phyloP scores from a whole-genome alignment of 2,888 invertebrate genomes.

The Anthrax anthrax region DNA sequence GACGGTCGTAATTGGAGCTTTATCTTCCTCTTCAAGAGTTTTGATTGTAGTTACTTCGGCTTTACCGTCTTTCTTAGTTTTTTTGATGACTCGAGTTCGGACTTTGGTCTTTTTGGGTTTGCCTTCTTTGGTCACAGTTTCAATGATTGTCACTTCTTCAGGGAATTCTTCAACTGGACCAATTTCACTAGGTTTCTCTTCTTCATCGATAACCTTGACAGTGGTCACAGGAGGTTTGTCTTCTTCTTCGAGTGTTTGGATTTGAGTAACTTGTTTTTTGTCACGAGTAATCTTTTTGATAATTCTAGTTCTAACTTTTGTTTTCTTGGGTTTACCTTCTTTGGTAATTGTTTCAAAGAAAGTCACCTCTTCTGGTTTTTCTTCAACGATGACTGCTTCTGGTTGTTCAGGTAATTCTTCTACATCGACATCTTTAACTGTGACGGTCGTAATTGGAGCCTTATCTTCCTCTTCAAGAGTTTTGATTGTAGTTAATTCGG shows the following conservation, averaged over 20 bases:
- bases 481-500: slow-evolving; percentile 29
- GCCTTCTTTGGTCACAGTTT: slow-evolving; percentile 20
- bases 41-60: slow-evolving; percentile 27
- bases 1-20: slow-evolving; percentile 24
- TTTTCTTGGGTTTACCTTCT: slow-evolving; percentile 8
- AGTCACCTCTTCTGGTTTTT: slow-evolving; percentile 28
- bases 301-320: slow-evolving; percentile 19
- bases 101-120: slow-evolving; percentile 22
- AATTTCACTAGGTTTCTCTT: slow-evolving; percentile 16
- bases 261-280: slow-evolving; percentile 16
- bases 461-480: slow-evolving; percentile 28
- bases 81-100: slow-evolving; percentile 26
- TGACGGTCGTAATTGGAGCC: slow-evolving; percentile 24
- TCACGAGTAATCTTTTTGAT: slow-evolving; percentile 20
- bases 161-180: slow-evolving; percentile 17
- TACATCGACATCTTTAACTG: slow-evolving; percentile 21
- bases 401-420: slow-evolving; percentile 15
- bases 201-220: slow-evolving; percentile 16
- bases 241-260: slow-evolving; percentile 25
- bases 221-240: slow-evolving; percentile 26
- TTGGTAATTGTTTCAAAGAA: slow-evolving; percentile 19
- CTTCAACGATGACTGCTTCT: slow-evolving; percentile 15
- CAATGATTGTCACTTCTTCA: slow-evolving; percentile 17
- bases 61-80: slow-evolving; percentile 17
- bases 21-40: slow-evolving; percentile 22